Base-by-base conservation (phyloP, 2,888 invertebrate species). In the Mimachlamys varia region DNA sequence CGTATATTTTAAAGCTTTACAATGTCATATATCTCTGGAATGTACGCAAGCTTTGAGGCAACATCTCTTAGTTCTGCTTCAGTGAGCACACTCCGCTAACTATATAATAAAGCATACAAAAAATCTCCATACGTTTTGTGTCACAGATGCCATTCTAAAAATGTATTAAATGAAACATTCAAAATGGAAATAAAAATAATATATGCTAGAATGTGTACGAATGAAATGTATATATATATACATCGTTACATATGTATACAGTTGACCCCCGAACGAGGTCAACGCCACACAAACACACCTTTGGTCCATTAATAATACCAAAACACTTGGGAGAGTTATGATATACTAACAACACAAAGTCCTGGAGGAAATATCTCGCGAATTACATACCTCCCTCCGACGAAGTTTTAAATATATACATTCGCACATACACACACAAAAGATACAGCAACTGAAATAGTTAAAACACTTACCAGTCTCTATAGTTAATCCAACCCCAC, bases 391-490 rank as follows among this genome's bases (percentile, higher is more conserved):
- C 76, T 27, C 76, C 27, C 27, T 76, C 76, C 76, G n/a, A 22
- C 62, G 76, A 33, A 27, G 2, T 76, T 76, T 58, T 33, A 22
- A 22, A 62, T 76, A 15, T 27, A 76, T 76, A 76, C 33, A 76
- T 76, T 76, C 76, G 33, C 33, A 76, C 33, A 33, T 33, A 76
- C 33, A 76, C 10, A 76, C 76, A 76, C 50, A 12, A 15, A 62
- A 22, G 62, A 62, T 62, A 62, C 62, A 62, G 62, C 19, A n/a
- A 22, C 62, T 62, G 62, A 22, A 76, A 76, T 13, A 76, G 76
- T 76, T 76, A 33, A 76, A 76, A 76, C 58, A 76, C 76, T 76
- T 76, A 76, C 76, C 76, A 76, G 76, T 76, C 33, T 76, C 33
- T 27, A 76, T 76, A 76, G 33, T 76, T 76, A 76, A 76, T 76